These are phyloP conservation scores for Rhynchophorus ferrugineus DNA, from an alignment of 1,140 invertebrate species.

Conservation along the genomic window DNA sequence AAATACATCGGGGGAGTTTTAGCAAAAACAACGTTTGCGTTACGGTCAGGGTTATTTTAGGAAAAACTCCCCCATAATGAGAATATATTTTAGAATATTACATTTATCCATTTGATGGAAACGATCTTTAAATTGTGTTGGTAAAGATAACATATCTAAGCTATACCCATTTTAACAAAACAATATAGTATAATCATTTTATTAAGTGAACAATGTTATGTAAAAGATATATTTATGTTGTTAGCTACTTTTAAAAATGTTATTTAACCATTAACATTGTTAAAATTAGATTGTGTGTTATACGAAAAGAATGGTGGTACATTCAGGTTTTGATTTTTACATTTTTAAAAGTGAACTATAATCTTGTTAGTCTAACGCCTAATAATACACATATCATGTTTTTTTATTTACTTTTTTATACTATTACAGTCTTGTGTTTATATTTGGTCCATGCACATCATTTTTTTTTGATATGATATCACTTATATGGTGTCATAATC, in stretches of 20 bases:
- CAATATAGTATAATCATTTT: too few species aligned
- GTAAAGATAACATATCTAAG: not conserved
- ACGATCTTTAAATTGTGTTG: not conserved
- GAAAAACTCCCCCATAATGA: not conserved
- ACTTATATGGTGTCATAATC: not conserved
- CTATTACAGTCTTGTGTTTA: slow-evolving; percentile 17
- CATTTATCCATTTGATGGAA: not conserved
- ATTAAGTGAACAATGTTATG: too few species aligned
- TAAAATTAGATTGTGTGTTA: not conserved
- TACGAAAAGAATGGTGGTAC: not conserved
- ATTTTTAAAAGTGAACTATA: not conserved
- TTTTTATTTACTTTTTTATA: slow-evolving; percentile 5
- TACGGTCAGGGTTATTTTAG: not conserved
- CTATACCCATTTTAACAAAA: too few species aligned
- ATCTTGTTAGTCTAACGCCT: not conserved
- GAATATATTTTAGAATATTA: not conserved
- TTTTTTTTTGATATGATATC: slow-evolving; percentile 15
- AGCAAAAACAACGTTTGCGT: not conserved
- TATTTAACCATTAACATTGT: too few species aligned
- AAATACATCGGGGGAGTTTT: not conserved
- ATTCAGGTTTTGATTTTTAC: not conserved
- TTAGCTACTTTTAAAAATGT: too few species aligned
- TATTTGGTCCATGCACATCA: slow-evolving; percentile 18
- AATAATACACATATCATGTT: slow-evolving; percentile 1
- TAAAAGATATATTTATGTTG: too few species aligned